Base-by-base conservation (phyloP, 2,113 vertebrate genomes). In the Onychostoma macrolepis region DNA sequence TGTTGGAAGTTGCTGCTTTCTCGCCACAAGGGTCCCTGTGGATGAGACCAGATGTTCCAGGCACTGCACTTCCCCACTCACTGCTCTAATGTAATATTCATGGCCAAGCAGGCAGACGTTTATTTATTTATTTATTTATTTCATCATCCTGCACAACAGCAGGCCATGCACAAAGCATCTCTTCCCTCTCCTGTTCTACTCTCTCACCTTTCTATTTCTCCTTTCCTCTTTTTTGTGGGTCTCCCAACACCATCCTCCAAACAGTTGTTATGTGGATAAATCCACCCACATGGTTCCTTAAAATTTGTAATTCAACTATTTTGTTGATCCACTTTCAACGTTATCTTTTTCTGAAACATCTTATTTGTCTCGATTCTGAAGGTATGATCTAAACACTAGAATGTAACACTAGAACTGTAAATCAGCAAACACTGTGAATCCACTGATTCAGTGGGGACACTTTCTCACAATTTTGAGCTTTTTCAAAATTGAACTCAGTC, bases 31-130 rank as follows among this genome's bases (percentile, higher is more conserved):
- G 93, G 93, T 96, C 95, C 95, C 95, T 93, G 92, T 88, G 93
- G 95, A 96, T 92, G 69, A 84, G 92, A 95, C 95, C 95, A 95
- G 95, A 95, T 96, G 95, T 96, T 96, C 94, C 94, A 94, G 92
- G 94, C 94, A 93, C 92, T 93, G 94, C 93, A 94, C 94, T 94
- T 94, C 94, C 89, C 94, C 94, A 92, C 93, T 94, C 95, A 92
- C 91, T 93, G 89, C 92, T 91, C 94, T 95, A 94, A 95, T 95
- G 94, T 93, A 96, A 96, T 96, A 96, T 96, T 96, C 95, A 96
- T 96, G 93, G 93, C 93, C 95, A 94, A 94, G 93, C 94, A 93
- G 93, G 94, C 93, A 94, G 93, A 90, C 90, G 88, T 85, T 93
- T 92, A 88, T 92, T 94, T 94, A 94, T 95, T 77, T 77, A 77